Evolutionary conservation across 2,113 vertebrate genomes (phyloP).

Genomic region (Indicator indicator): DNA sequence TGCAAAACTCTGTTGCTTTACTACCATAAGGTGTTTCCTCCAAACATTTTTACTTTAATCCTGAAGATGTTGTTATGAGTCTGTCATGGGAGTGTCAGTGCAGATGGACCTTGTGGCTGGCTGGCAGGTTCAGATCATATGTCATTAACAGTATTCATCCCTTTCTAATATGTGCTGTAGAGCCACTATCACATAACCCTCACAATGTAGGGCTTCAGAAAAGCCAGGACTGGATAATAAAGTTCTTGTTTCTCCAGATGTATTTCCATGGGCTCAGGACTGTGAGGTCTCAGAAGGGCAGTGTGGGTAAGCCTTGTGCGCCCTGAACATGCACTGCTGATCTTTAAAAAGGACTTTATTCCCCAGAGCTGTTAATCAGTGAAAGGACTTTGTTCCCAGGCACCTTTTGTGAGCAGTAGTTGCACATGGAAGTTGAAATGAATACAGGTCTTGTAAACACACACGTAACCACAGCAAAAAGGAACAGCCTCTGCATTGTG

Average conservation of each 20-base stretch:
- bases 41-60: background rate
- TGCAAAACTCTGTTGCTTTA: background rate
- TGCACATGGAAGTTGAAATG: slow-evolving; percentile 40
- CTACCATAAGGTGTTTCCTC: background rate
- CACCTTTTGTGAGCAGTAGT: slow-evolving; percentile 28
- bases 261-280: background rate
- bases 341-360: slow-evolving; percentile 60
- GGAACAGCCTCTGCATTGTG: slow-evolving; percentile 41
- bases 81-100: background rate
- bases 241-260: slow-evolving; percentile 14
- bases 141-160: slow-evolving; percentile 8
- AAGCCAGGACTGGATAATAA: background rate
- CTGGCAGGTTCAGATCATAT: slow-evolving; percentile 21
- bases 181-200: background rate
- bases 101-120: background rate
- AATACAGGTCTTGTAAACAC: slow-evolving; percentile 25
- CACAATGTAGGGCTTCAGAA: background rate
- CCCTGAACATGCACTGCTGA: slow-evolving; percentile 4
- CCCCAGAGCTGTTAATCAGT: slow-evolving; percentile 42
- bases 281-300: background rate
- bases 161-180: background rate
- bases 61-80: background rate
- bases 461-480: background rate
- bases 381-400: slow-evolving; percentile 53
- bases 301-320: slow-evolving; percentile 25